Conservation (phyloP, 2,888 invertebrate genomes). For the Phasia obesa region DNA sequence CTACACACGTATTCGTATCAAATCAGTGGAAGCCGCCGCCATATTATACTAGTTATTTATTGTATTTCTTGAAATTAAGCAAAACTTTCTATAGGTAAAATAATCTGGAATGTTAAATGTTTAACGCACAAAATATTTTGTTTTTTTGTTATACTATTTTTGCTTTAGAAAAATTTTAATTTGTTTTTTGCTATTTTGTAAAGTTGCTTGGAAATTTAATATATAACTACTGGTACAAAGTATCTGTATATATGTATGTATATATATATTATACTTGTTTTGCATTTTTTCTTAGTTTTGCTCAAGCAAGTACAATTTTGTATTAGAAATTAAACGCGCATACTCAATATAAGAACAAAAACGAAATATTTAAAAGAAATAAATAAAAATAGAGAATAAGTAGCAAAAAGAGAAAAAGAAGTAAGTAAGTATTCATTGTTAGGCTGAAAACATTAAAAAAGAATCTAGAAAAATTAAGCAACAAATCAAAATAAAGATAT, state of each 20-base stretch:
- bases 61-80: background rate
- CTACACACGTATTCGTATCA: background rate
- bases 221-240: conserved; percentile 48
- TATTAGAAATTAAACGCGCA: conserved; percentile 55
- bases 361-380: conserved; percentile 18
- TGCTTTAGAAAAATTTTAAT: background rate
- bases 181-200: background rate
- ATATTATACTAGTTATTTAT: conserved; percentile 11
- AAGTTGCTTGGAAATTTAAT: conserved; percentile 49
- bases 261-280: no score
- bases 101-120: background rate
- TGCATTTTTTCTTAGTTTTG: conserved; percentile 36
- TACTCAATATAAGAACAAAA: conserved; percentile 55
- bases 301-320: conserved; percentile 30
- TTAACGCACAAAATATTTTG: background rate
- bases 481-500: no score
- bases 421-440: conserved; percentile 20
- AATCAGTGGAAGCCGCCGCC: conserved; percentile 26
- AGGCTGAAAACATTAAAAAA: conserved; percentile 39
- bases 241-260: conserved; percentile 4
- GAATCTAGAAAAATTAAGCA: conserved; percentile 23
- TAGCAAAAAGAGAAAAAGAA: conserved; percentile 11
- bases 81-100: background rate
- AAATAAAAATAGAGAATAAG: conserved; percentile 30
- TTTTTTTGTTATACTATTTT: background rate